Evolutionary conservation across 2,113 vertebrate genomes (phyloP).

Genomic region (Tetrax tetrax): DNA sequence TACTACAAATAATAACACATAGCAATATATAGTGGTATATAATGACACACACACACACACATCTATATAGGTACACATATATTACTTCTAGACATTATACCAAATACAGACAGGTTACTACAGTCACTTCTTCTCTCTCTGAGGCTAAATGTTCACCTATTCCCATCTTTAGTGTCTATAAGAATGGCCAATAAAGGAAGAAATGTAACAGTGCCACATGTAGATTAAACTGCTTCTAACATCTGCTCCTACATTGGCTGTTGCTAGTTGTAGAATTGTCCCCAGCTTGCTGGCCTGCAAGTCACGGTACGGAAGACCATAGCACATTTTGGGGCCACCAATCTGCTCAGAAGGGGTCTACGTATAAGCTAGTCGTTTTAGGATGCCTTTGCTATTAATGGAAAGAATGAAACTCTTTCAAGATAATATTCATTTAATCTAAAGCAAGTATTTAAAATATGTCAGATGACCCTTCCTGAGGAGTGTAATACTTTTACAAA

Average conservation of each 20-base stretch:
- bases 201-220: background rate
- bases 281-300: background rate
- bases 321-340: background rate
- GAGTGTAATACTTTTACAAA: background rate
- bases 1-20: background rate
- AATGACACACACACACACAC: background rate
- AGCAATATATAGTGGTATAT: background rate
- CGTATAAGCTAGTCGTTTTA: background rate
- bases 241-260: background rate
- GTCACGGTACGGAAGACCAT: background rate
- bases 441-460: background rate
- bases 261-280: background rate
- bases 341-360: background rate
- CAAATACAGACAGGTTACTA: background rate
- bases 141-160: background rate
- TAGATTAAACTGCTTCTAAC: background rate
- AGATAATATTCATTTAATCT: background rate
- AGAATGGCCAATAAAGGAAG: background rate
- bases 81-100: background rate
- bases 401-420: background rate
- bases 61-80: background rate
- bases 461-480: background rate
- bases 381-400: background rate
- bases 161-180: background rate
- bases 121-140: background rate